Base-by-base conservation (phyloP, 2,797 vertebrate species). In the Pipistrellus pipistrellus region DNA sequence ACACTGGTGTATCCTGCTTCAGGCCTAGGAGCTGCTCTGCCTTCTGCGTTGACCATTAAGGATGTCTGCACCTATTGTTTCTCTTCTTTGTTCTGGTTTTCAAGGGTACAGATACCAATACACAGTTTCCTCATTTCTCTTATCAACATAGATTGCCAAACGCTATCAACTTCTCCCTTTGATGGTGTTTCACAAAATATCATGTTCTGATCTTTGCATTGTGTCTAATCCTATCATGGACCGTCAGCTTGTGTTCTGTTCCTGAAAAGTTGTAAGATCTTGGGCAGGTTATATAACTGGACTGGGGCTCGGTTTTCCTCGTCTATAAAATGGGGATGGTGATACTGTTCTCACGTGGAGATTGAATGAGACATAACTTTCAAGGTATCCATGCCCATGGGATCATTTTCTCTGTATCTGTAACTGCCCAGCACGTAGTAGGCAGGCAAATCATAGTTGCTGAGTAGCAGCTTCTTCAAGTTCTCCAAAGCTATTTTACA, bases 31-130 rank as follows among this genome's bases (percentile, higher is more conserved):
- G 30, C 10, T 41, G 12, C 30, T 13, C n/a, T 2, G 38, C 11
- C 12, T 88, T 59, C 5, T 23, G 20, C n/a, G 27, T 7, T 81
- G 83, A 77, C 69, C 8, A 7, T 2, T 13, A 35, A 59, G 72
- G 27, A 71, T 17, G 7, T 57, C 18, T 75, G 8, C 68, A n/a
- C n/a, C 25, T 55, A 66, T 11, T 44, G 8, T 41, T 73, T 91
- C 18, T 89, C 27, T 85, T 53, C 77, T 91, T 48, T 87, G 27
- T 89, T 73, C 55, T 82, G 35, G 53, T 86, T 93, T 76, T 71
- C 25, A 84, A 62, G 41, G 20, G 6, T 12, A 35, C 4, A 69
- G 30, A 48, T 38, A 57, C 17, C n/a, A 88, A 30, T n/a, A 41
- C 11, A 64, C 6, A 23, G 8, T 55, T 85, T 85, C 44, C 68